These are phyloP conservation scores for Barypeithes pellucidus DNA, from an alignment of 2,888 invertebrate species.

Conservation along the genomic window DNA sequence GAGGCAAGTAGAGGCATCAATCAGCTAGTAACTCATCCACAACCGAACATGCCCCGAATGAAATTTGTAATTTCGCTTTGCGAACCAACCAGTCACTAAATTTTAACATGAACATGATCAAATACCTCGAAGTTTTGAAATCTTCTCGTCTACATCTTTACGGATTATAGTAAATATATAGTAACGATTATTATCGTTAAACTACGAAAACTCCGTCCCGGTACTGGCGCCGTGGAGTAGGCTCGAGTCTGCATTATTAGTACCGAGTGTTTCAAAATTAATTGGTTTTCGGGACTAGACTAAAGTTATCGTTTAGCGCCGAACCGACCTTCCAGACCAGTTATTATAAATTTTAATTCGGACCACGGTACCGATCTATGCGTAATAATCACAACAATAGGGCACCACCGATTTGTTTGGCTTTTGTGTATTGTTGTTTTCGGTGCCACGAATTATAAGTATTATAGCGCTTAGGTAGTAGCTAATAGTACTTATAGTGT, in stretches of 20 bases:
- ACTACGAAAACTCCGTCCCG: slow-evolving; percentile 39
- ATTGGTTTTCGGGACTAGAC: slow-evolving; percentile 52
- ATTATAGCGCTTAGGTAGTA: slow-evolving; percentile 4
- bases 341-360: slow-evolving; percentile 39
- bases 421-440: slow-evolving; percentile 17
- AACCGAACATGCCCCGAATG: too few species aligned
- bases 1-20: too few species aligned
- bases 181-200: too few species aligned
- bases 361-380: slow-evolving; percentile 14
- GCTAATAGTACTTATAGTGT: not conserved
- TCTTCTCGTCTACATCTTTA: not conserved
- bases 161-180: too few species aligned
- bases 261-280: slow-evolving; percentile 55
- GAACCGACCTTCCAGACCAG: slow-evolving; percentile 12
- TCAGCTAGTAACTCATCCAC: too few species aligned
- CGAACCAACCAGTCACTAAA: too few species aligned
- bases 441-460: not conserved
- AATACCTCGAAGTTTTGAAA: too few species aligned
- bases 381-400: slow-evolving; percentile 26
- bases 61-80: too few species aligned
- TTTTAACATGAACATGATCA: too few species aligned
- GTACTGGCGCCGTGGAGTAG: slow-evolving; percentile 48
- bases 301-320: slow-evolving; percentile 36
- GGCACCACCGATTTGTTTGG: slow-evolving; percentile 1
- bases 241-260: slow-evolving; percentile 53